These are phyloP conservation scores for Salmo trutta DNA, from an alignment of 2,797 vertebrate species.

Conservation along the genomic window DNA sequence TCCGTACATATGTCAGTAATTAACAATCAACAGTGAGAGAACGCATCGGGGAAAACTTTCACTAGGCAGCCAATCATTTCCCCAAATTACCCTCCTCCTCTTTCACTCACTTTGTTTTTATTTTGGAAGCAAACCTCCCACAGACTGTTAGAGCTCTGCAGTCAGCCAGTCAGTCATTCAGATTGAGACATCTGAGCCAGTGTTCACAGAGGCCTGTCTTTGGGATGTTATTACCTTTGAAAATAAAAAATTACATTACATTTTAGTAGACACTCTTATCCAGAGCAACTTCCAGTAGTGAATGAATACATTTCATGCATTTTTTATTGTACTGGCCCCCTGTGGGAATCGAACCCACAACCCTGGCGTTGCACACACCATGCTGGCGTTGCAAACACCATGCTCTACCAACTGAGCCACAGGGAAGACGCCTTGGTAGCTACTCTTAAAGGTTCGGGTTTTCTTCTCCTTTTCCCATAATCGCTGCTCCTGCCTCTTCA, in stretches of 20 bases:
- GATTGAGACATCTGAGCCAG: constrained; percentile 45
- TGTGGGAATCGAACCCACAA: too few species aligned
- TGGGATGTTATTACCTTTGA: constrained; percentile 51
- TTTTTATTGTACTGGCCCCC: too few species aligned
- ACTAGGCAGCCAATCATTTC: constrained; percentile 28
- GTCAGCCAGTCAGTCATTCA: neutral
- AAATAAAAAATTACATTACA: constrained; percentile 55
- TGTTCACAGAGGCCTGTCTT: constrained; percentile 31
- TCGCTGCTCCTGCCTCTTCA: constrained; percentile 33
- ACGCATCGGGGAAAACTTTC: constrained; percentile 26
- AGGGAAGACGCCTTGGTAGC: constrained; percentile 19
- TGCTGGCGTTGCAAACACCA: too few species aligned
- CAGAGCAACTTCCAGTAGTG: too few species aligned
- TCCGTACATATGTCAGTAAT: constrained; percentile 49
- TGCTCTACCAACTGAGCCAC: too few species aligned
- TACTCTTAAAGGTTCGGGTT: constrained; percentile 51
- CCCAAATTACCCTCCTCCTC: constrained; percentile 46
- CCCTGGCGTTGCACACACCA: too few species aligned
- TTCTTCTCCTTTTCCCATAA: constrained; percentile 28
- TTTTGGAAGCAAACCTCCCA: constrained; percentile 24
- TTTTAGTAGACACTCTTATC: too few species aligned
- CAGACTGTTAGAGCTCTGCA: constrained; percentile 32
- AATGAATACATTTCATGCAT: too few species aligned
- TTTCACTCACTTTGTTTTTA: constrained; percentile 50
- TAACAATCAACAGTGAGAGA: constrained; percentile 42